These are phyloP conservation scores for Siniperca scherzeri DNA, from an alignment of 2,797 vertebrate species.

Conservation along the genomic window DNA sequence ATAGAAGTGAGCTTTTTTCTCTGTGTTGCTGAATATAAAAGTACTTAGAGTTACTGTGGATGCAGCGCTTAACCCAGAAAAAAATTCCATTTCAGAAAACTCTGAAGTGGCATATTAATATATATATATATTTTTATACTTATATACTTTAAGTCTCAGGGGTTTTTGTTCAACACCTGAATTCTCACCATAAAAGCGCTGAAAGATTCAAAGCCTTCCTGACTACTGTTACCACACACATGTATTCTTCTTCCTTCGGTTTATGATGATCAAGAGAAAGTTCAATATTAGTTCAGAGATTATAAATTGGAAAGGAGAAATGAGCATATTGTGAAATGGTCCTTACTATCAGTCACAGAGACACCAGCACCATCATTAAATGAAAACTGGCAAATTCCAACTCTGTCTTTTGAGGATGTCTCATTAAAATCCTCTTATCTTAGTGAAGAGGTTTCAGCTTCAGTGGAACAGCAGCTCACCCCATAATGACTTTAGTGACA, in stretches of 20 bases:
- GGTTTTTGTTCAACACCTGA: conserved; percentile 34
- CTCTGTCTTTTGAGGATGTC: conserved; percentile 62
- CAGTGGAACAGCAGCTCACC: conserved; percentile 62
- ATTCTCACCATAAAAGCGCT: conserved; percentile 20
- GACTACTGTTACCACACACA: conserved; percentile 3
- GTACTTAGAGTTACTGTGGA: background rate
- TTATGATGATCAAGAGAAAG: conserved; percentile 49
- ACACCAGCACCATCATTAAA: conserved; percentile 63
- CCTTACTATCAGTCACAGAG: conserved; percentile 70
- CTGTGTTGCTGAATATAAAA: conserved; percentile 20
- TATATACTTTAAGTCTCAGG: background rate
- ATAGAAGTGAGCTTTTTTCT: conserved; percentile 1
- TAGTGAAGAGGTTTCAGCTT: conserved; percentile 56
- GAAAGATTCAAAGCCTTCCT: conserved; percentile 24
- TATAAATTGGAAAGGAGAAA: conserved; percentile 56
- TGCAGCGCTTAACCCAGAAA: background rate
- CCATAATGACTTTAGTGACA: conserved; percentile 68
- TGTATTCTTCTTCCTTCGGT: conserved; percentile 5
- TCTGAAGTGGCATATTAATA: conserved; percentile 3
- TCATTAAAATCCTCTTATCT: conserved; percentile 81
- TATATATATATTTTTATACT: background rate
- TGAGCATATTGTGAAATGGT: conserved; percentile 60
- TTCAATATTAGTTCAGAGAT: conserved; percentile 68
- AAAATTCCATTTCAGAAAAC: background rate
- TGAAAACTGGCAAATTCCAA: conserved; percentile 53